phyloP scores from a whole-genome alignment of 2,797 vertebrate genomes.

The Botia almorhae region DNA sequence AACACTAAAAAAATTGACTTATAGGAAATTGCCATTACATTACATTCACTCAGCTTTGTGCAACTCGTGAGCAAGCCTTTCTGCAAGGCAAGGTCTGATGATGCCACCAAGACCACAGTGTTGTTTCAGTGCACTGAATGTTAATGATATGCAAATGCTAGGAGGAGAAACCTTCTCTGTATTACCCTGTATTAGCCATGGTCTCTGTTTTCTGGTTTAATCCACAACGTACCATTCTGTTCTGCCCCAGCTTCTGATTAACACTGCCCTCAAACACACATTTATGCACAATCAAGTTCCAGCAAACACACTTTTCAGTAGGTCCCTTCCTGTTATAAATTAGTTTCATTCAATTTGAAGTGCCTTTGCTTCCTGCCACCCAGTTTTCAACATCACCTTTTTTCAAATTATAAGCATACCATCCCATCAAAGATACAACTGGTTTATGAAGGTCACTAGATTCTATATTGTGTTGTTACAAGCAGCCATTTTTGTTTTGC shows the following conservation, averaged over 20 bases:
- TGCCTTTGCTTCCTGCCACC: not conserved
- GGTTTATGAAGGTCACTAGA: slow-evolving; percentile 27
- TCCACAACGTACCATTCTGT: slow-evolving; percentile 24
- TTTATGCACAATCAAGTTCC: slow-evolving; percentile 17
- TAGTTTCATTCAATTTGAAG: not conserved
- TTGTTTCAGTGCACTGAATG: slow-evolving; percentile 45
- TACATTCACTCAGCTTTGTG: slow-evolving; percentile 6
- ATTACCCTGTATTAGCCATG: slow-evolving; percentile 38
- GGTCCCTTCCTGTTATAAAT: not conserved
- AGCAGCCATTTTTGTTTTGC: not conserved
- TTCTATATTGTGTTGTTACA: not conserved
- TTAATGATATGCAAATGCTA: slow-evolving; percentile 42
- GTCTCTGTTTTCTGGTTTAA: slow-evolving; percentile 33
- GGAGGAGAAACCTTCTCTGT: slow-evolving; percentile 26
- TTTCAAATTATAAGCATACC: not conserved
- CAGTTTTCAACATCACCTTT: not conserved
- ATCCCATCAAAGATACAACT: not conserved
- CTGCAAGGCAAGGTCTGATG: slow-evolving; percentile 18
- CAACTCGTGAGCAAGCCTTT: slow-evolving; percentile 1
- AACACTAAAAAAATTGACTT: not conserved
- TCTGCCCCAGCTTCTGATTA: slow-evolving; percentile 13
- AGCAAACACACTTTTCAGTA: not conserved
- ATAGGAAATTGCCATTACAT: not conserved
- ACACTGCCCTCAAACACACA: slow-evolving; percentile 21
- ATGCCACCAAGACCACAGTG: slow-evolving; percentile 39